Evolutionary conservation across 2,888 invertebrate species (phyloP), one percentile per base, ranked within the genome.

Genomic region (Leptopilina myrica): DNA sequence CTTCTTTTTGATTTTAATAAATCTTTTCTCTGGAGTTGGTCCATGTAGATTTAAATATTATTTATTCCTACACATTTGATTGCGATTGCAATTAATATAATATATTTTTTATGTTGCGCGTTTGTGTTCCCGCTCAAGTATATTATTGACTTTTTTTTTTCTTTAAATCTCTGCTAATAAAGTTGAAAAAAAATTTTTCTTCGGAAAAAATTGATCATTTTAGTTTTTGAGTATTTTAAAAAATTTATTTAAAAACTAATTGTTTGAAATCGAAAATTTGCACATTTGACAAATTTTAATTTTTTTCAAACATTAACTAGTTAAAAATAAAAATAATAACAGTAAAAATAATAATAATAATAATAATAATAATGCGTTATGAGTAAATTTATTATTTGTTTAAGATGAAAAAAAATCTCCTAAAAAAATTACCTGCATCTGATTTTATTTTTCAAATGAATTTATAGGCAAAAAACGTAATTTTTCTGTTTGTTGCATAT

Each of bases 11-110:
- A 64, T 12, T 12, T 73, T 33, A 73, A 73, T 73, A 56, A 33
- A 73, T 56, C 56, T 73, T 73, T 56, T 56, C 33, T 56, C 56
- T 56, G 73, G 73, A 9, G 53, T 73, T 73, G 73, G 73, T 73
- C 73, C 53, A 56, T 56, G 56, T 56, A 73, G n/a, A 73, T 73
- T 33, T 73, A 73, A 14, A 64, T 64, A 11, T 64, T 33, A 56
- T 73, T 33, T 73, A 56, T n/a, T 73, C 56, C 56, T 33, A 73
- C 53, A 73, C 26, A 56, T 73, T 56, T 73, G 33, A 73, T 56
- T 73, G 73, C 26, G 33, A 73, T 56, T 53, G 56, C 73, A 73
- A 40, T n/a, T 43, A 43, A 43, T 43, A 43, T 69, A 46, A 20
- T 20, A 20, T 20, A 20, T 20, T 69, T 69, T 67, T 20, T 12